These are phyloP conservation scores for Lagopus muta DNA, from an alignment of 2,113 vertebrate genomes.

Conservation along the genomic window DNA sequence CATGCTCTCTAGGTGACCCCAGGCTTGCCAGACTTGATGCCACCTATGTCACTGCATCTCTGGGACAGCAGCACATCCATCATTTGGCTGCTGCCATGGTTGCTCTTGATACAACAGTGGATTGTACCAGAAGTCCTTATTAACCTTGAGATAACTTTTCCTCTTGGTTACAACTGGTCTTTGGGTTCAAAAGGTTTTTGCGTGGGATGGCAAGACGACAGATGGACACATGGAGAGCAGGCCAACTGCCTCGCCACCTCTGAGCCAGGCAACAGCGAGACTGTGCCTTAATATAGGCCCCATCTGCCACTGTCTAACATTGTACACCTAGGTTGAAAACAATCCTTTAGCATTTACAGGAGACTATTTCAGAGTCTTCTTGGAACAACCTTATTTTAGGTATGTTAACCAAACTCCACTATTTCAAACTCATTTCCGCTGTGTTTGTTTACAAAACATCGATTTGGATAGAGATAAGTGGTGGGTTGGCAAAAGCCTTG, in stretches of 20 bases:
- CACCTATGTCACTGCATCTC: too few relatives aligned
- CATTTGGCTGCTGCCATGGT: not conserved
- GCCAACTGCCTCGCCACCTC: not conserved
- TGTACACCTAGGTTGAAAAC: not conserved
- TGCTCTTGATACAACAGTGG: accelerated
- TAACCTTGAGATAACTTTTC: not conserved
- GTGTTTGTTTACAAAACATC: not conserved
- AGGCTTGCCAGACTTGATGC: accelerated
- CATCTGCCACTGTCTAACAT: not conserved
- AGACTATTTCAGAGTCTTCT: not conserved
- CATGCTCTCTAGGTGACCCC: not conserved
- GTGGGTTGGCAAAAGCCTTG: not conserved
- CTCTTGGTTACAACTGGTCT: not conserved
- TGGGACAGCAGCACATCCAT: accelerated
- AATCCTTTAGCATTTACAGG: accelerated
- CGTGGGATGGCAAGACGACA: not conserved
- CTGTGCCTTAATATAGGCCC: not conserved
- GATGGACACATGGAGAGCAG: not conserved
- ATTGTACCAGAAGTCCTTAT: not conserved
- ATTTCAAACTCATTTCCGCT: not conserved
- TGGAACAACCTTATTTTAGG: not conserved
- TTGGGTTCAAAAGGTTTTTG: not conserved
- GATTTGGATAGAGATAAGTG: not conserved
- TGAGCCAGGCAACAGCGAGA: not conserved
- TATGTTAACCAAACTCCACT: not conserved